phyloP scores from a whole-genome alignment of 2,888 invertebrate genomes.

The Lepas anatifera region DNA sequence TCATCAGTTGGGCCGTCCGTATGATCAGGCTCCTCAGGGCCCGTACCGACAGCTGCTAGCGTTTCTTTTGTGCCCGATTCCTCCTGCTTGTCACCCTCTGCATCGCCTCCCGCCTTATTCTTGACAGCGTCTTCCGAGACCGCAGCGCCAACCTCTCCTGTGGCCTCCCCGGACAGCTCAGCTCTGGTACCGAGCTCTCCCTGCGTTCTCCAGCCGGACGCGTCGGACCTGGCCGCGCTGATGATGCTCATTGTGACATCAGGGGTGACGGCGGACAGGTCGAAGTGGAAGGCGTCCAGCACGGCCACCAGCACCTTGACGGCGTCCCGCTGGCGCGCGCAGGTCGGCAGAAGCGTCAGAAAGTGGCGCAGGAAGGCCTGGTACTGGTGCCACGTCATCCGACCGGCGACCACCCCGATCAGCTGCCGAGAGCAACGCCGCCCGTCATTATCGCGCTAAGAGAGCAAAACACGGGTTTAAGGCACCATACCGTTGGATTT shows the following conservation, averaged over 20 bases:
- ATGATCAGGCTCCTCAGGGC: neutral
- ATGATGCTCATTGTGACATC: neutral
- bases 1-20: neutral
- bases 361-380: slow-evolving; percentile 68
- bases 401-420: slow-evolving; percentile 57
- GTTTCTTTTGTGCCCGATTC: too few relatives aligned
- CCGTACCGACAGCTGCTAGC: too few relatives aligned
- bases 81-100: too few relatives aligned
- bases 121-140: too few relatives aligned
- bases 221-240: neutral
- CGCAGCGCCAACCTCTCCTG: too few relatives aligned
- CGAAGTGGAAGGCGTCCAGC: slow-evolving; percentile 84
- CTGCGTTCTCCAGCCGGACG: neutral
- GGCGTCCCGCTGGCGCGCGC: slow-evolving; percentile 60
- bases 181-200: too few relatives aligned
- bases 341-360: slow-evolving; percentile 56
- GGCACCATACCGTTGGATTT: too few relatives aligned
- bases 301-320: slow-evolving; percentile 63
- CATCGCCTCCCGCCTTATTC: too few relatives aligned
- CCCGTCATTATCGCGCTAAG: too few relatives aligned
- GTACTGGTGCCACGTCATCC: slow-evolving; percentile 83
- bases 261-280: slow-evolving; percentile 40
- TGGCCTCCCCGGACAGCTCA: neutral
- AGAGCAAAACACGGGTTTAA: too few relatives aligned
- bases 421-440: slow-evolving; percentile 6